Conservation (phyloP, 2,113 vertebrate species). For the Alethe diademata region DNA sequence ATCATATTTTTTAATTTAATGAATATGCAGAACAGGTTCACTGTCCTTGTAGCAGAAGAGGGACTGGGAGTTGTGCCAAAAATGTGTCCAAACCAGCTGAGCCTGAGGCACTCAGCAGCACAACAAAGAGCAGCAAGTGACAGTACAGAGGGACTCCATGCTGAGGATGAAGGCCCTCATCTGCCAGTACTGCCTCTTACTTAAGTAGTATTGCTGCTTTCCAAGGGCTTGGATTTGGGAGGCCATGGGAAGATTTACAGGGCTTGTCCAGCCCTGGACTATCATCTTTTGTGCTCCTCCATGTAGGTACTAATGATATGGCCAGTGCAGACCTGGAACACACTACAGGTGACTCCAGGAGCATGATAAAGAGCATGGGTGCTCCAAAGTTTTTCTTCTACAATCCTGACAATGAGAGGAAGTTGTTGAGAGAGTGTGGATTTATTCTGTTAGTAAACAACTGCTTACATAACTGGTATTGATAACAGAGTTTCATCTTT, state of each 20-base stretch:
- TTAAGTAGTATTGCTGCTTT: neutral
- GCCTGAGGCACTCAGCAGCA: neutral
- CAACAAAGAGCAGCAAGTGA: neutral
- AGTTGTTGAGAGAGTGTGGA: neutral
- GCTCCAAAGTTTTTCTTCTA: neutral
- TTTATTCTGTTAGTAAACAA: neutral
- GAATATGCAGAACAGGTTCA: neutral
- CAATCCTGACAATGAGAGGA: neutral
- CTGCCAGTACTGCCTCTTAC: neutral
- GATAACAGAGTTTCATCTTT: neutral
- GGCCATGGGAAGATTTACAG: accelerated
- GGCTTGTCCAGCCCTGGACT: neutral
- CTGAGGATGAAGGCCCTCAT: neutral
- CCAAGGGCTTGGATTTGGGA: neutral
- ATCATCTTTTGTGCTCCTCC: neutral
- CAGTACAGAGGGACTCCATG: neutral
- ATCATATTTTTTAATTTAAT: neutral
- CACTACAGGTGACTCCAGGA: neutral
- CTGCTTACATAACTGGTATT: neutral
- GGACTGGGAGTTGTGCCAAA: neutral
- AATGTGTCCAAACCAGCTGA: neutral
- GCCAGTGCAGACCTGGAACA: neutral
- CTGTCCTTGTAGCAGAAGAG: neutral
- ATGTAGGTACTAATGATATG: neutral
- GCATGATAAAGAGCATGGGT: neutral